Base-by-base conservation (phyloP, 2,888 invertebrate genomes). In the Drosophila sordidula region DNA sequence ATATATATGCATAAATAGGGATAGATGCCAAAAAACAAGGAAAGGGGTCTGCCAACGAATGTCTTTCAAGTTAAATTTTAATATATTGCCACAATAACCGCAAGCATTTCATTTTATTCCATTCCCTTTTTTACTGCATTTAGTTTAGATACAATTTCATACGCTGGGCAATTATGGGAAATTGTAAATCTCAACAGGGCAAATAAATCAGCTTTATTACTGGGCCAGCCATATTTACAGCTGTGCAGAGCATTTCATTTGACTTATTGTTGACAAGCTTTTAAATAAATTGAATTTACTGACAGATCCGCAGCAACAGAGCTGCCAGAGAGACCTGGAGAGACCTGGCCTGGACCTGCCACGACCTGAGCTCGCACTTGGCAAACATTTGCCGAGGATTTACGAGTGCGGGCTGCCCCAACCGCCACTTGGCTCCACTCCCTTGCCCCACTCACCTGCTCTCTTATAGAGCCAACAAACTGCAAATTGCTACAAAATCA, bases 201-300 rank as follows among this genome's bases (percentile, higher is more conserved):
- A 85, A 88, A 90, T 90, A 90, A 89, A 90, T 90, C 90, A 84
- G 75, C 78, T 89, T 90, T 90, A 90, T 90, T 87, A 89, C 89
- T 77, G 75, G 51, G 67, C 65, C 39, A 61, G 66, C 76, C 70
- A 80, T 78, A 78, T 80, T 77, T 80, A 78, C 76, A 80, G 73
- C 71, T 75, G 74, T 71, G 79, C 71, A 64, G 63, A 65, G 77
- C 76, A 74, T 81, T 86, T 84, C 76, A 84, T 78, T 86, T 78
- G 75, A 81, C 86, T 84, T 80, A 80, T 78, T 89, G 90, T 90
- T 90, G 90, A 90, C 90, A 90, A 82, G 88, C 90, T 90, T 90
- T 90, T 90, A 90, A 90, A 89, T 90, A 90, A 90, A 90, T 90
- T 90, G 88, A 90, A 90, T 90, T 88, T 84, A 87, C 85, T 79